Conservation (phyloP, 2,888 invertebrate genomes). For the Chloroclystis v-ata region DNA sequence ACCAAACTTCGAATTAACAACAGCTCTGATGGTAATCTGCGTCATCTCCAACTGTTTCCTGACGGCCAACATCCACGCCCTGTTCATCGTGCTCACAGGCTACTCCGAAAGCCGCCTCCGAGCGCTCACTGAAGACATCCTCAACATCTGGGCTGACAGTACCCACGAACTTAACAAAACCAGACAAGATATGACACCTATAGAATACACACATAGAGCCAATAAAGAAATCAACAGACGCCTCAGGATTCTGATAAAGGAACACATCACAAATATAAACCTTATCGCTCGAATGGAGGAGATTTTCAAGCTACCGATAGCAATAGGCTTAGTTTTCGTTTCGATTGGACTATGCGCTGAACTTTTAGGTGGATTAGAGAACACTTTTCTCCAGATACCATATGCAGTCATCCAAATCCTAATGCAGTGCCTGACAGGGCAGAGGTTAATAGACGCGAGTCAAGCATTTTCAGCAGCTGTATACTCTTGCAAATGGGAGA, state of each 20-base stretch:
- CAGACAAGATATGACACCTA: background rate
- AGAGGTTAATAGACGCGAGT: slow-evolving; percentile 42
- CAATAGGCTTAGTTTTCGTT: slow-evolving; percentile 42
- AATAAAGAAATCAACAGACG: background rate
- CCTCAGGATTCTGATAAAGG: background rate
- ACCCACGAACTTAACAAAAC: background rate
- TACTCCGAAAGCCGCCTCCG: background rate
- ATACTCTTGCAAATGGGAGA: slow-evolving; percentile 44
- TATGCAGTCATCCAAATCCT: slow-evolving; percentile 46
- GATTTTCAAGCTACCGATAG: background rate
- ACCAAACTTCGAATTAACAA: background rate
- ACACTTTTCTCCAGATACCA: slow-evolving; percentile 47
- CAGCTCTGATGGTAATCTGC: background rate
- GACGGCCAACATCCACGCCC: background rate
- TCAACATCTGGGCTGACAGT: background rate
- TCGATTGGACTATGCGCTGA: slow-evolving; percentile 45
- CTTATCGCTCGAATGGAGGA: background rate
- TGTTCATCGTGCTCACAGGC: background rate
- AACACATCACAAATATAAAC: background rate
- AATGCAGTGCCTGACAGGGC: slow-evolving; percentile 43
- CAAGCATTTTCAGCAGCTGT: slow-evolving; percentile 36
- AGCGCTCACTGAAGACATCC: background rate
- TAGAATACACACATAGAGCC: background rate
- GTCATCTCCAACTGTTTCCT: background rate
- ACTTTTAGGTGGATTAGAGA: slow-evolving; percentile 49